Conservation (phyloP, 2,797 vertebrate species). For the Clarias fuscus region DNA sequence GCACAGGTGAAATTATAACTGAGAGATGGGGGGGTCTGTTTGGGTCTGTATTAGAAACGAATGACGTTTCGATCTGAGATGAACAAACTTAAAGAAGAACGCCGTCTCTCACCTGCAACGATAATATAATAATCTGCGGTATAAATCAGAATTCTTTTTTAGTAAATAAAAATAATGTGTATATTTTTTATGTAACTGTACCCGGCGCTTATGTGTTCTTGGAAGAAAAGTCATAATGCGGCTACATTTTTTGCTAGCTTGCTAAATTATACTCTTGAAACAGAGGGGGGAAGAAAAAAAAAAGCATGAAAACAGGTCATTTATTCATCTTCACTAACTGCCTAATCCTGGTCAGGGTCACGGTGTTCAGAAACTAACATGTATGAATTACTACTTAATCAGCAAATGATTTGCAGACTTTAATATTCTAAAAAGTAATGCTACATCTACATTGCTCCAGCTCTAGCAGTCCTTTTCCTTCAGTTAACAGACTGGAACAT, state of each 20-base stretch:
- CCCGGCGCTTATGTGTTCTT: neutral
- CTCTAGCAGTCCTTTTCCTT: neutral
- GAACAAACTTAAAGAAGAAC: neutral
- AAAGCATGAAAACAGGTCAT: neutral
- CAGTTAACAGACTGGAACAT: constrained; percentile 17
- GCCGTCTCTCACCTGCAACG: neutral
- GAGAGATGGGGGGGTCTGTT: neutral
- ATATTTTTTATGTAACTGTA: neutral
- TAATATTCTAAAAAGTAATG: constrained; percentile 2
- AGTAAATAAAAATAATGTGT: neutral
- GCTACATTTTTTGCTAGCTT: neutral
- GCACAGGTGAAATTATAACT: neutral
- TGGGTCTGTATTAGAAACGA: neutral
- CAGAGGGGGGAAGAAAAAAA: neutral
- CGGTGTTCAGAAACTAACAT: constrained; percentile 5
- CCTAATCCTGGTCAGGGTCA: neutral
- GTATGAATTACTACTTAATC: constrained; percentile 19
- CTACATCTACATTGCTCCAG: neutral
- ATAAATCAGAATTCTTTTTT: neutral
- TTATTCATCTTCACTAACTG: neutral
- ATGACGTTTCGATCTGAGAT: neutral
- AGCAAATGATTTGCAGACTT: constrained; percentile 26
- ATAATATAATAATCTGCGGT: neutral
- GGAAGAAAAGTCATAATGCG: neutral
- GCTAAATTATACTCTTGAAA: neutral